These are phyloP conservation scores for Trididemnum clinides DNA, from an alignment of 23 tunicate species.

Conservation along the genomic window DNA sequence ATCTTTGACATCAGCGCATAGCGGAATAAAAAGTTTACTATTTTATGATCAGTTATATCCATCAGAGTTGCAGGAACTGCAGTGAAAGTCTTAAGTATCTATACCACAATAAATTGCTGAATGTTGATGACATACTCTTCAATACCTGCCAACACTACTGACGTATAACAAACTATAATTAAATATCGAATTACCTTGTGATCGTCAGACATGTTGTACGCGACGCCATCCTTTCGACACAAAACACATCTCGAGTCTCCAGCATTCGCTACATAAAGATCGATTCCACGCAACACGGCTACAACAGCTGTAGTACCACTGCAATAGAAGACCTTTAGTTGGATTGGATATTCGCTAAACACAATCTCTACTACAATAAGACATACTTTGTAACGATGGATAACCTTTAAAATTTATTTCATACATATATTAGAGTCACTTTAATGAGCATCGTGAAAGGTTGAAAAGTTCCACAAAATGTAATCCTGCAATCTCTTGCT, in stretches of 20 bases:
- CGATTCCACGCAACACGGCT: slow-evolving; percentile 49
- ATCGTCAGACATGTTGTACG: slow-evolving; percentile 88
- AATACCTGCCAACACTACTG: background rate
- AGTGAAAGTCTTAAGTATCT: background rate
- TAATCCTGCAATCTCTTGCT: no score
- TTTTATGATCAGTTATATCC: no score
- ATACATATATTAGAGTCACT: no score
- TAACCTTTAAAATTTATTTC: no score
- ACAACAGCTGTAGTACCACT: slow-evolving; percentile 96
- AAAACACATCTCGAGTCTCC: slow-evolving; percentile 95
- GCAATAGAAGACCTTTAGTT: no score
- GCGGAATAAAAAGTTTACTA: no score
- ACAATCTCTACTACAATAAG: no score
- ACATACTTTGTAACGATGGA: no score
- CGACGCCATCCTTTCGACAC: slow-evolving; percentile 75
- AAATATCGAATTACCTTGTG: slow-evolving; percentile 58
- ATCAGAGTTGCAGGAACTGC: background rate
- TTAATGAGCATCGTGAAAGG: no score
- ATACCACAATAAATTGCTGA: background rate
- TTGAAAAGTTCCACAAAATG: no score
- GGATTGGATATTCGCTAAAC: no score
- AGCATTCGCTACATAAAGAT: slow-evolving; percentile 87
- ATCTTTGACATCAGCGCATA: no score
- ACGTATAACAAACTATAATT: background rate
- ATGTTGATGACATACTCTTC: background rate